Evolutionary conservation across 2,113 vertebrate genomes (phyloP).

Genomic region (Spilogale gracilis): DNA sequence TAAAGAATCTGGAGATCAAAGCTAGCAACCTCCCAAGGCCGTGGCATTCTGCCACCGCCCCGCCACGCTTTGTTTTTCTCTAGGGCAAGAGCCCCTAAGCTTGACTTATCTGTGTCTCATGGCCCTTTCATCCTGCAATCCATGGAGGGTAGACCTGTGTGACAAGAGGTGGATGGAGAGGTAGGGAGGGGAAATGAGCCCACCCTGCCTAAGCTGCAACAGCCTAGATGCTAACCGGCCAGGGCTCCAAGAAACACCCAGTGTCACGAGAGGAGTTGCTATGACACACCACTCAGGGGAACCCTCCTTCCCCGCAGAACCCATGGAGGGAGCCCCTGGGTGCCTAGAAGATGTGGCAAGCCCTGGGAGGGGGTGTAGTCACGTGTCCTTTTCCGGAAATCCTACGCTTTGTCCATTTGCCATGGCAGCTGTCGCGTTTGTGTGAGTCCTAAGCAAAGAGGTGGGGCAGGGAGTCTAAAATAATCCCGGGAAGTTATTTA

Average conservation of each 20-base stretch:
- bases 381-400: background rate
- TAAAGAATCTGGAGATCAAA: slow-evolving; percentile 87
- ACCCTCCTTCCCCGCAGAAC: background rate
- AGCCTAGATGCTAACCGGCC: rapidly evolving
- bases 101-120: slow-evolving; percentile 74
- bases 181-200: background rate
- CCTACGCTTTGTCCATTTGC: background rate
- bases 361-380: background rate
- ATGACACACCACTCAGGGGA: background rate
- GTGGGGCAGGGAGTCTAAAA: background rate
- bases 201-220: background rate
- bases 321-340: background rate
- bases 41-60: slow-evolving; percentile 27
- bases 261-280: background rate
- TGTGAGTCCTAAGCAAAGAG: background rate
- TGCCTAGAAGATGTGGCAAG: background rate
- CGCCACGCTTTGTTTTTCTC: slow-evolving; percentile 78
- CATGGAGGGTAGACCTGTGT: background rate
- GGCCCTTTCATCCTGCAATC: slow-evolving; percentile 68
- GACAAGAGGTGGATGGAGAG: background rate
- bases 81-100: slow-evolving; percentile 73
- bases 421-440: background rate
- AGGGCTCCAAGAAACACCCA: background rate
- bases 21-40: slow-evolving; percentile 64
- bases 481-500: background rate